A percentile compares a stretch with the other conserved stretches of the same genome.
Evolutionary conservation across 2,888 invertebrate genomes (phyloP).

Genomic region (Cephalotes varians): DNA sequence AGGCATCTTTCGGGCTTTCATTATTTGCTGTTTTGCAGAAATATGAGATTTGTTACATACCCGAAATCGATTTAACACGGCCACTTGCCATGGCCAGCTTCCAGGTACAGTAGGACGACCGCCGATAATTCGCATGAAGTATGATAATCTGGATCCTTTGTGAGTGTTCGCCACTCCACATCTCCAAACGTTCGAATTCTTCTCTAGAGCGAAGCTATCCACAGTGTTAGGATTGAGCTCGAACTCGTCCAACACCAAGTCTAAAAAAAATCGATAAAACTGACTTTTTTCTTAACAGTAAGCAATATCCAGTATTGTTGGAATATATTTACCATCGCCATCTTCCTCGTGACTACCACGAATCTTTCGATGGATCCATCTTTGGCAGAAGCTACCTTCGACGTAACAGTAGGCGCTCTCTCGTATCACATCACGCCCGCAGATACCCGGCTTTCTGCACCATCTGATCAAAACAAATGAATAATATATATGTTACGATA

Average conservation of each 20-base stretch:
- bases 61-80: conserved; percentile 93
- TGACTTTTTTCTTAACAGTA: background rate
- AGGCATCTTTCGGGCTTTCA: background rate
- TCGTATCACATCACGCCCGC: conserved; percentile 91
- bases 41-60: conserved; percentile 85
- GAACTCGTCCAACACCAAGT: conserved; percentile 79
- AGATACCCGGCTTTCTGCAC: conserved; percentile 91
- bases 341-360: conserved; percentile 80
- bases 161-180: conserved; percentile 77
- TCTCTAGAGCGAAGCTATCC: conserved; percentile 74
- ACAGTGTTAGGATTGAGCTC: conserved; percentile 79
- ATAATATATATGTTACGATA: conserved; percentile 11
- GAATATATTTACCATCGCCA: conserved; percentile 76
- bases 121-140: conserved; percentile 92
- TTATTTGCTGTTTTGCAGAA: background rate
- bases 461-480: conserved; percentile 85
- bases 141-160: conserved; percentile 79
- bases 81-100: conserved; percentile 98
- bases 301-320: background rate
- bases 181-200: conserved; percentile 78
- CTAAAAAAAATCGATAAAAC: conserved; percentile 57
- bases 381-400: conserved; percentile 93
- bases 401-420: conserved; percentile 95
- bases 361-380: conserved; percentile 87
- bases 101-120: conserved; percentile 93